Percentiles rank a stretch among this genome's conserved stretches.
These are phyloP conservation scores for Ceratotherium simum DNA, from an alignment of 2,113 vertebrate species.

Conservation along the genomic window DNA sequence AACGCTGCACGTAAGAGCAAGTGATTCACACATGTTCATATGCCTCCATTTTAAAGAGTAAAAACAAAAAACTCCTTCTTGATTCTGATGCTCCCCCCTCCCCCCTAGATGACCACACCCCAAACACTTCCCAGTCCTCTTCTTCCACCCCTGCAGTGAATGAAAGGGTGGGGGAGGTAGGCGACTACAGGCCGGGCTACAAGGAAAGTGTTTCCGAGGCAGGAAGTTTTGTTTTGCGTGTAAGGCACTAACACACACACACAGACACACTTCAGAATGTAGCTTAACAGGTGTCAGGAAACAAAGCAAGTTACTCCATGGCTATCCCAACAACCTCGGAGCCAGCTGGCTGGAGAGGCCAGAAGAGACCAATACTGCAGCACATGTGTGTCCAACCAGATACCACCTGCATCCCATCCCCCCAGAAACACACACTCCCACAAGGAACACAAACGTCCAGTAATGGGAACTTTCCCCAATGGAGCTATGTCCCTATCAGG, in stretches of 20 bases:
- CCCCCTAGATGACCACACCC: constrained; percentile 72
- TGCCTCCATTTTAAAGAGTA: constrained; percentile 48
- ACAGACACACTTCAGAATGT: constrained; percentile 42
- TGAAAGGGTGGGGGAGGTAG: constrained; percentile 40
- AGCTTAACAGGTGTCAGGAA: constrained; percentile 81
- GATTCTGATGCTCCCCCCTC: not conserved
- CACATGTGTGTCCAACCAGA: not conserved
- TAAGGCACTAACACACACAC: constrained; percentile 25
- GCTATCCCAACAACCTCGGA: not conserved
- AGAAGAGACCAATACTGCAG: not conserved
- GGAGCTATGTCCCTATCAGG: not conserved
- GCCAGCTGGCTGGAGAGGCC: not conserved
- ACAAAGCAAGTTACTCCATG: constrained; percentile 68
- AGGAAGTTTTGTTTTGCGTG: constrained; percentile 57
- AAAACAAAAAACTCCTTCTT: not conserved
- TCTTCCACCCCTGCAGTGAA: constrained; percentile 55
- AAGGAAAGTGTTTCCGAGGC: constrained; percentile 23
- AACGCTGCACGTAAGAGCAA: not conserved
- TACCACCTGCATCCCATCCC: not conserved
- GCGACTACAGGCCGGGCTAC: not conserved
- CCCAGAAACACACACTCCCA: not conserved
- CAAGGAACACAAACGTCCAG: not conserved
- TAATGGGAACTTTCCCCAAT: constrained; percentile 50
- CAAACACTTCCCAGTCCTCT: constrained; percentile 18
- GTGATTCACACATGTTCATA: not conserved